Base-by-base conservation (phyloP, 2,888 invertebrate species). In the Hedychridium roseum region DNA sequence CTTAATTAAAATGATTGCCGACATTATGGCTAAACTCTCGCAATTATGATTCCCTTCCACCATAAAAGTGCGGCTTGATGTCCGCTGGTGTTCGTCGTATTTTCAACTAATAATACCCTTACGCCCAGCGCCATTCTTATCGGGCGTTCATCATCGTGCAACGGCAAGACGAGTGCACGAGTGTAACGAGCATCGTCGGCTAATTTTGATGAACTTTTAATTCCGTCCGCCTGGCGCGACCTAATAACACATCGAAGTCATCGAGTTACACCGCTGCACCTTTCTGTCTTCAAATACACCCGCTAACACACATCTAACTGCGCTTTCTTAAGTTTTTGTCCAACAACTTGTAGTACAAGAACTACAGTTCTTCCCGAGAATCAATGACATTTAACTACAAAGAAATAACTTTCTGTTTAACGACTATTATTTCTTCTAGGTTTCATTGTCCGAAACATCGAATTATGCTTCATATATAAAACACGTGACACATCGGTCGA, bases 1-100 rank as follows among this genome's bases (percentile, higher is more conserved):
- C 68, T 71, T 71, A 73, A 74, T 74, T 73, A 72, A 70, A 73
- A 71, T 74, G 71, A 74, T 74, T 74, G 68, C 73, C 63, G 62
- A 62, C 70, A 71, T 74, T 73, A 72, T 60, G 57, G 68, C 61
- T 71, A 71, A 71, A 71, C 70, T 72, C 70, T 71, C 53, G 70
- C 70, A 71, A 73, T 73, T 70, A 72, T 69, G 64, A 69, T 66
- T 62, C 61, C 56, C 61, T 59, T 59, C 64, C 64, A 55, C 47
- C 61, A 59, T 64, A 66, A 68, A 64, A 68, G 64, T 60, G 60
- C 58, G 62, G 64, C 59, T 59, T 61, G 59, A 68, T 71, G 69
- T 63, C 60, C 54, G 60, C 54, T 60, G 62, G 61, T 64, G 70
- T 72, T 68, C 64, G 57, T 47, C 64, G 61, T 66, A 68, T 64